Base-by-base conservation (phyloP, 2,113 vertebrate genomes). In the Dipodomys merriami region DNA sequence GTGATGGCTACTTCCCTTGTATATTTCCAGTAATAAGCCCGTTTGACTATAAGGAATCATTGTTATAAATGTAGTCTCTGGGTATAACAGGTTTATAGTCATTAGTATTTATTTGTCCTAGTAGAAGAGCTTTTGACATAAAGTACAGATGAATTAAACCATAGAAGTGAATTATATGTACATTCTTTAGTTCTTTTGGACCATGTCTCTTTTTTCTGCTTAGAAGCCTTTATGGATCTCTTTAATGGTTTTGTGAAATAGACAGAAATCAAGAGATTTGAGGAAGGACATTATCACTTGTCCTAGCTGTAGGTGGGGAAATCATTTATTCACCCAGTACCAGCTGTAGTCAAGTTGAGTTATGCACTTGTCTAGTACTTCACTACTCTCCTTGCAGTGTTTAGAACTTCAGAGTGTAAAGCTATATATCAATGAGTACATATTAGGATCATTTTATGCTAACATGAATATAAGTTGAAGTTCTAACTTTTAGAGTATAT, bases 21-120 rank as follows among this genome's bases (percentile, higher is more conserved):
- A 93, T 80, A 86, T 49, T 86, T 94, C 6, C 73, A 80, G 33
- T 91, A 77, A 90, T 76, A 30, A 86, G 69, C 8, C 35, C 64
- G 30, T 39, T 68, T 79, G n/a, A 62, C 27, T 82, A 0, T 29
- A 72, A 81, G 27, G 27, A 84, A 6, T 25, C 71, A n/a, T 23
- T 49, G 35, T 46, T 91, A 6, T 78, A 92, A 91, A 94, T 74
- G 62, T 30, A 53, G 29, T 35, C 39, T 93, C 44, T 90, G 49
- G 15, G 0, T 33, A 79, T 53, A 92, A 86, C 19, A 90, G 15
- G 23, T 81, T 95, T 87, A 87, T 44, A 84, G 62, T 81, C 33
- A 53, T 30, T 81, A 27, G 15, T 35, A 81, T 91, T 95, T 83
- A 81, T 77, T 87, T 88, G 83, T 80, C 44, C 22, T 84, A 35